Evolutionary conservation across 1,140 invertebrate species (phyloP).

Genomic region (Lethrus apterus): DNA sequence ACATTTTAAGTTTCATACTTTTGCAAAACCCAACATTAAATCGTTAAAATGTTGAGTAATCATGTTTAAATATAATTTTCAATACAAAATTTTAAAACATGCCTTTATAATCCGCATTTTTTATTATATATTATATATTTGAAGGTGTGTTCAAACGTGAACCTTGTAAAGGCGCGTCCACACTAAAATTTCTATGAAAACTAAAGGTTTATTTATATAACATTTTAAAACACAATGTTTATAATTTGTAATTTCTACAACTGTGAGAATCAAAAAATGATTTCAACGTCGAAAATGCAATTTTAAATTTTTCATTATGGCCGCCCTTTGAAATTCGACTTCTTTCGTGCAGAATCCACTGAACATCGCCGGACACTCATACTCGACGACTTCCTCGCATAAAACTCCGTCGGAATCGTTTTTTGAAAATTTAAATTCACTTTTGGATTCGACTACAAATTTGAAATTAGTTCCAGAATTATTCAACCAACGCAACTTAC

Average conservation of each 20-base stretch:
- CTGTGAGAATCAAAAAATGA: too few relatives aligned
- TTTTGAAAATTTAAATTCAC: conserved; percentile 49
- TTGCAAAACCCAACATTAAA: too few relatives aligned
- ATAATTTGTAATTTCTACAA: too few relatives aligned
- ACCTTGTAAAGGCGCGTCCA: background rate
- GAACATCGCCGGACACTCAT: conserved; percentile 55
- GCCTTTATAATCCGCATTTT: background rate
- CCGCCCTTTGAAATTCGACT: conserved; percentile 51
- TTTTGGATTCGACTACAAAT: conserved; percentile 49
- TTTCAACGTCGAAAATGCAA: conserved; percentile 47
- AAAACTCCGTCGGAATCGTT: conserved; percentile 42
- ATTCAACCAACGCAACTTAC: too few relatives aligned
- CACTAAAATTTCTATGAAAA: background rate
- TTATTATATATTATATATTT: background rate
- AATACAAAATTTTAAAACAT: too few relatives aligned
- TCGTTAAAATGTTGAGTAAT: too few relatives aligned
- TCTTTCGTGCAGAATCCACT: conserved; percentile 50
- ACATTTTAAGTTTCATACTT: too few relatives aligned
- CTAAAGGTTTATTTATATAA: conserved; percentile 3
- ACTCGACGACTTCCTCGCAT: conserved; percentile 52
- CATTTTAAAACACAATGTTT: conserved; percentile 1
- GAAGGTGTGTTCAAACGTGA: background rate
- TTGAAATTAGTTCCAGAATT: too few relatives aligned
- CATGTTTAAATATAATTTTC: too few relatives aligned
- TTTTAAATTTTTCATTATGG: conserved; percentile 54